Percentiles rank a stretch among this genome's conserved stretches.
These are phyloP conservation scores for Vidua macroura DNA, from an alignment of 2,113 vertebrate genomes.

Conservation along the genomic window DNA sequence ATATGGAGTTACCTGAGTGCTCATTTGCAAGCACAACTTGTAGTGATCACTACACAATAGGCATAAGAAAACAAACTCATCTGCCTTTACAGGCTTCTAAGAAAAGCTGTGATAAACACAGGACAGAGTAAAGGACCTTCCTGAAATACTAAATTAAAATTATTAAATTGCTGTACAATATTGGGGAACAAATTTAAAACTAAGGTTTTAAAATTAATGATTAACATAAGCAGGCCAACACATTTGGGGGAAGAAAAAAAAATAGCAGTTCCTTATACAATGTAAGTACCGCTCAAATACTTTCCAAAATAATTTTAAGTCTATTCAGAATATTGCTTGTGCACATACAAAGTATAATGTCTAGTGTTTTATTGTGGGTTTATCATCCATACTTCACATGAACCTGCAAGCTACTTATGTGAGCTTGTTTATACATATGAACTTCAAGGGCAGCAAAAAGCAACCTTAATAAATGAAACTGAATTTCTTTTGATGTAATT, in stretches of 20 bases:
- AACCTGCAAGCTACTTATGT: slow-evolving; percentile 59
- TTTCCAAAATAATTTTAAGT: slow-evolving; percentile 64
- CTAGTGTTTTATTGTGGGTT: slow-evolving; percentile 60
- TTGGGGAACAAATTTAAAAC: slow-evolving; percentile 56
- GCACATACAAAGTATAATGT: slow-evolving; percentile 26
- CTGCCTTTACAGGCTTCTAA: slow-evolving; percentile 67
- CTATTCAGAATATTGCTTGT: slow-evolving; percentile 57
- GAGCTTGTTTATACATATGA: slow-evolving; percentile 65
- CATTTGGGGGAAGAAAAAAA: not conserved
- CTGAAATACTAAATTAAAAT: slow-evolving; percentile 66
- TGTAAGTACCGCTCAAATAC: slow-evolving; percentile 49
- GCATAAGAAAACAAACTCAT: slow-evolving; percentile 71
- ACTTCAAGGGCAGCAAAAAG: slow-evolving; percentile 64
- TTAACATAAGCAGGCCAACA: slow-evolving; percentile 45
- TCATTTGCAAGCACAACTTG: slow-evolving; percentile 64
- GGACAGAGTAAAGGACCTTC: slow-evolving; percentile 54
- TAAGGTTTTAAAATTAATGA: slow-evolving; percentile 69
- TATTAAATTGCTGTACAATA: slow-evolving; percentile 52
- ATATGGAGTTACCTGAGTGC: slow-evolving; percentile 52
- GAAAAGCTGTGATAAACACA: slow-evolving; percentile 62
- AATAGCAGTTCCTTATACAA: not conserved
- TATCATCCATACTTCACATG: slow-evolving; percentile 40
- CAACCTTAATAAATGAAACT: slow-evolving; percentile 69
- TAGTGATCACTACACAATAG: slow-evolving; percentile 64
- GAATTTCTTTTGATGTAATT: slow-evolving; percentile 68